Evolutionary conservation across 2,888 invertebrate species (phyloP), one percentile per base, ranked within the genome.

Genomic region (Phoenoteleia sp.): DNA sequence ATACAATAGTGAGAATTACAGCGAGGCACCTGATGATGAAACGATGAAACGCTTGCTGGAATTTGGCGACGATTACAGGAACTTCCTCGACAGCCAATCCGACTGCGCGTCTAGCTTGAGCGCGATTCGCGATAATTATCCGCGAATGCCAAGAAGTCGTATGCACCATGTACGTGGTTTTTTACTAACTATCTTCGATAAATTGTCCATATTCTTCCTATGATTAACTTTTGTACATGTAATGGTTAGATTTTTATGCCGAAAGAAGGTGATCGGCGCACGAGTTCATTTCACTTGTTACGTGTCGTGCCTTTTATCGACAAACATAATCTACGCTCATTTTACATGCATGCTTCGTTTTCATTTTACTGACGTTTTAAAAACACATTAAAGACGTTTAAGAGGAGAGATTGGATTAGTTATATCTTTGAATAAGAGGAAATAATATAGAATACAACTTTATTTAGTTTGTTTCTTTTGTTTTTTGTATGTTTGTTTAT

Each of bases 21-120:
- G 98, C 77, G 98, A 98, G 94, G 96, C 96, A 56, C 96, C 96
- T 5, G 98, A 98, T 93, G 96, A 97, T 1, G 98, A 98, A 94
- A 96, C 97, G 33, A 97, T 98, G 42, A 95, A 97, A 80, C 95
- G 96, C 84, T 94, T 98, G 17, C 94, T 98, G 87, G 98, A 98
- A 92, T 98, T 98, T 92, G 98, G 98, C 33, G 98, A 98, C 93
- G 98, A 98, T 94, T 98, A 98, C 94, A 95, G 98, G 92, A 97
- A 97, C 90, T 98, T 96, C 94, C 95, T 98, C 64, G 98, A 98
- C 94, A 98, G 98, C 85, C 98, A 98, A 92, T 98, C 98, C 0
- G 98, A 98, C 94, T 97, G 96, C 92, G 97, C 98, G 94, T 97
- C 97, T 86, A 96, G 96, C 82, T 94, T 96, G 86, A 97, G 97